These are phyloP conservation scores for Drosophila formosana DNA, from an alignment of 2,888 invertebrate genomes.

Conservation along the genomic window DNA sequence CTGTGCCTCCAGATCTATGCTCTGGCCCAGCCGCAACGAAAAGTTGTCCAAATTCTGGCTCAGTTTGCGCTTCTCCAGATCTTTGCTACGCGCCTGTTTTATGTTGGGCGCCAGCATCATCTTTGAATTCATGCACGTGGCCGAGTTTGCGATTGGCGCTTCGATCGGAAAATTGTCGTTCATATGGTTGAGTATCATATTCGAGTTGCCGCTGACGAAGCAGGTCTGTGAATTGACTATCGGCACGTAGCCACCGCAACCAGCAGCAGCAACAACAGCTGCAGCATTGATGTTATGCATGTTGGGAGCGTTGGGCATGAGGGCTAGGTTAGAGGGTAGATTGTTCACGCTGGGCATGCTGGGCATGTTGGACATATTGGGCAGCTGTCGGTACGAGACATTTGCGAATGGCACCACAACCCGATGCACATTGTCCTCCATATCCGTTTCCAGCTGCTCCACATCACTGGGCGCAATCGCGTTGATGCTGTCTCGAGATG, in stretches of 20 bases:
- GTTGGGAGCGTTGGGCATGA: background rate
- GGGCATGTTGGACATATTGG: background rate
- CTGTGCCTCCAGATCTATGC: constrained; percentile 69
- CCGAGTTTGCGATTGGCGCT: constrained; percentile 19
- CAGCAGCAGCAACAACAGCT: background rate
- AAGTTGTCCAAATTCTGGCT: constrained; percentile 86
- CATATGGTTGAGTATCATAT: constrained; percentile 84
- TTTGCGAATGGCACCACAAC: constrained; percentile 83
- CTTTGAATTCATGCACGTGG: constrained; percentile 34
- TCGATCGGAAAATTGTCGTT: constrained; percentile 82
- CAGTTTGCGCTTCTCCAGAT: constrained; percentile 84
- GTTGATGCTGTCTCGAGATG: constrained; percentile 84
- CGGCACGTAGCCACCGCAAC: constrained; percentile 33
- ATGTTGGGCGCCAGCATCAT: constrained; percentile 39
- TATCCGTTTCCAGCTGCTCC: constrained; percentile 84
- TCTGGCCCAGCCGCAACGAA: constrained; percentile 83
- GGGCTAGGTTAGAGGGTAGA: constrained; percentile 5
- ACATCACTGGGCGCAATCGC: constrained; percentile 84
- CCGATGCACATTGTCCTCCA: constrained; percentile 79
- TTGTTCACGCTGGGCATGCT: constrained; percentile 7
- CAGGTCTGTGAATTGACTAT: constrained; percentile 80
- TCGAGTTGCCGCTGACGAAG: constrained; percentile 83
- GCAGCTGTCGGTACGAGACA: constrained; percentile 61
- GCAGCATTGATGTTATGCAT: constrained; percentile 3
- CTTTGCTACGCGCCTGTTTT: constrained; percentile 79